A percentile compares a stretch with the other conserved stretches of the same genome.
Evolutionary conservation across 1,140 invertebrate species (phyloP).

Genomic region (Drosophila kohkoa): DNA sequence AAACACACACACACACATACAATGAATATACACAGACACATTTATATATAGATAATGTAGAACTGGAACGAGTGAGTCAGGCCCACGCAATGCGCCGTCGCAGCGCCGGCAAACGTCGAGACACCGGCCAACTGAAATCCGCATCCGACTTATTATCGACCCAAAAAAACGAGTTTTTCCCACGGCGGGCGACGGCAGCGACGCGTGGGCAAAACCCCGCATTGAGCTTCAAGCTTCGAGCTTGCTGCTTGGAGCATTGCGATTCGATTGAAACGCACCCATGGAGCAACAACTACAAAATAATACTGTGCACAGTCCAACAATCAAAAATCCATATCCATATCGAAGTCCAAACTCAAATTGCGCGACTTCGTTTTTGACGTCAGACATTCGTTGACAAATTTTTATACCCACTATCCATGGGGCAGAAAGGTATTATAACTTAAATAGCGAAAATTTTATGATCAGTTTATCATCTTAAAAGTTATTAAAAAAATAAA

Average conservation of each 20-base stretch:
- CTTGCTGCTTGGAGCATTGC: neutral
- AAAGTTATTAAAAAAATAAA: too few species aligned
- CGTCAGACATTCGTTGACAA: constrained; percentile 32
- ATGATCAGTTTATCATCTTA: too few species aligned
- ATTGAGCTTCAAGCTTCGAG: neutral
- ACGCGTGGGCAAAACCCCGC: constrained; percentile 64
- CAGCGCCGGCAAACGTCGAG: neutral
- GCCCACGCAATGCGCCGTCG: constrained; percentile 72
- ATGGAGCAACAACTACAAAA: constrained; percentile 5
- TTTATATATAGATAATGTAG: constrained; percentile 31
- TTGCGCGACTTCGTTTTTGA: constrained; percentile 31
- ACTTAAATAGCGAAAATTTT: too few species aligned
- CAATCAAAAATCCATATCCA: constrained; percentile 16
- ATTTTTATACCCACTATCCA: neutral
- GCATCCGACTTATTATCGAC: constrained; percentile 56
- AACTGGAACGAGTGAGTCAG: constrained; percentile 67
- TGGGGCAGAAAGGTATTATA: too few species aligned
- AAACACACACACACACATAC: neutral
- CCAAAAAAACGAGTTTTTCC: constrained; percentile 61
- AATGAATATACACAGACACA: too few species aligned
- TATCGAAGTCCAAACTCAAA: constrained; percentile 19
- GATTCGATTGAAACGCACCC: constrained; percentile 37
- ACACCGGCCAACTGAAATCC: constrained; percentile 66
- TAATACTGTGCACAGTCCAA: constrained; percentile 11
- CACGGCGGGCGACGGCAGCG: constrained; percentile 24